phyloP scores from a whole-genome alignment of 2,797 vertebrate genomes.

The Scolopax rusticola region DNA sequence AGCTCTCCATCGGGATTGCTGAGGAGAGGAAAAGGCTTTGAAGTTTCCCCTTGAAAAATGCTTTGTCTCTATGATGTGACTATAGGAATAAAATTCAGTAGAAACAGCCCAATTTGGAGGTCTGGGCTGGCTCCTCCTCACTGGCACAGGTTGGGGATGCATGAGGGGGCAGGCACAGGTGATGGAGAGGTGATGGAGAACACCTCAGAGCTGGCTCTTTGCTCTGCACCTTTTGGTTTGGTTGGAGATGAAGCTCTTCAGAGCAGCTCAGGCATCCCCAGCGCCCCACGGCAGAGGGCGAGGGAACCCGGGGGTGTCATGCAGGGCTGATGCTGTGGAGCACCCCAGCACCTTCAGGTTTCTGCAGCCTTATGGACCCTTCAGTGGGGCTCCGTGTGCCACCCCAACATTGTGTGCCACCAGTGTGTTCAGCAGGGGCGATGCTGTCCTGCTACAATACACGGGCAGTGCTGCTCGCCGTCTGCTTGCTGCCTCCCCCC shows the following conservation, averaged over 20 bases:
- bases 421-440: fast-evolving
- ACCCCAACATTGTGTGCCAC: fast-evolving
- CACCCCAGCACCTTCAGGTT: fast-evolving
- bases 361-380: fast-evolving
- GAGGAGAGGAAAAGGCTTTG: background rate
- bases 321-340: fast-evolving
- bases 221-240: background rate
- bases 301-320: background rate
- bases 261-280: background rate
- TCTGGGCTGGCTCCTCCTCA: background rate
- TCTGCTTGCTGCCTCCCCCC: background rate
- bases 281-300: fast-evolving
- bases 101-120: background rate
- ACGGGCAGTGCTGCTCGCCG: background rate
- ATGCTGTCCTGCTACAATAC: background rate
- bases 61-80: background rate
- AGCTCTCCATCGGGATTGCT: fast-evolving
- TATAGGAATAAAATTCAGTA: background rate
- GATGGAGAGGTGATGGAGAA: background rate
- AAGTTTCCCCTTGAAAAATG: background rate
- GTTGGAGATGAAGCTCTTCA: background rate
- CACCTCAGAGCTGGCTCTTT: background rate
- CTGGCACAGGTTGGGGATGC: background rate
- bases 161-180: fast-evolving
- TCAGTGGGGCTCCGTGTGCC: background rate